A percentile compares a stretch with the other conserved stretches of the same genome.
phyloP scores from a whole-genome alignment of 2,888 invertebrate genomes.

The Cantharis nigra region DNA sequence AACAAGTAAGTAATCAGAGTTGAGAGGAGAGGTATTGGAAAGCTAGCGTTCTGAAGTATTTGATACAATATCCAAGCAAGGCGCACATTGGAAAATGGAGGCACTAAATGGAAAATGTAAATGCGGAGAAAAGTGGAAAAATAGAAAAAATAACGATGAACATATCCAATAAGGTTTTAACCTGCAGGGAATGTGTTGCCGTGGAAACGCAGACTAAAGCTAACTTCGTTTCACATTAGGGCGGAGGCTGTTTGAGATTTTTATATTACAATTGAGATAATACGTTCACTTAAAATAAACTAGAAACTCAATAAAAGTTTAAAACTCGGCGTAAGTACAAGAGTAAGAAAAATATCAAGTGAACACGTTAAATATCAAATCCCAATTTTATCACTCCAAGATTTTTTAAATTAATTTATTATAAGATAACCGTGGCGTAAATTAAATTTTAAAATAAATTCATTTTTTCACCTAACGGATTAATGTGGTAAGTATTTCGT shows the following conservation, averaged over 20 bases:
- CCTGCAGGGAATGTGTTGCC: constrained; percentile 54
- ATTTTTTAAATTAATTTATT: neutral
- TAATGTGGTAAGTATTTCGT: neutral
- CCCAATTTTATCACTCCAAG: neutral
- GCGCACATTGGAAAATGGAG: constrained; percentile 51
- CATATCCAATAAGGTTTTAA: constrained; percentile 57
- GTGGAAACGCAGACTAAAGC: constrained; percentile 49
- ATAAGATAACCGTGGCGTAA: neutral
- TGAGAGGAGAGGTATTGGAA: constrained; percentile 25
- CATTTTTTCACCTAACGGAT: neutral
- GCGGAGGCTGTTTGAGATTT: constrained; percentile 38
- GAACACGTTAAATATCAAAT: neutral
- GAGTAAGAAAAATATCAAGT: neutral
- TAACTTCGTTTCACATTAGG: constrained; percentile 52
- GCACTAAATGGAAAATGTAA: constrained; percentile 53
- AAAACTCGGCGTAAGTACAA: neutral
- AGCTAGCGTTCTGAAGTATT: constrained; percentile 29
- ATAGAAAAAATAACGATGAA: constrained; percentile 54
- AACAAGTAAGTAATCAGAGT: constrained; percentile 33
- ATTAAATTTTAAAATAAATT: neutral
- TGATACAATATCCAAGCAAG: constrained; percentile 45
- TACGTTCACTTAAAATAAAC: constrained; percentile 29
- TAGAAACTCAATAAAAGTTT: constrained; percentile 19
- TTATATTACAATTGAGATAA: constrained; percentile 28
- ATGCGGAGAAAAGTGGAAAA: constrained; percentile 50